These are phyloP conservation scores for Phorcus lineatus DNA, from an alignment of 2,888 invertebrate species.

Conservation along the genomic window DNA sequence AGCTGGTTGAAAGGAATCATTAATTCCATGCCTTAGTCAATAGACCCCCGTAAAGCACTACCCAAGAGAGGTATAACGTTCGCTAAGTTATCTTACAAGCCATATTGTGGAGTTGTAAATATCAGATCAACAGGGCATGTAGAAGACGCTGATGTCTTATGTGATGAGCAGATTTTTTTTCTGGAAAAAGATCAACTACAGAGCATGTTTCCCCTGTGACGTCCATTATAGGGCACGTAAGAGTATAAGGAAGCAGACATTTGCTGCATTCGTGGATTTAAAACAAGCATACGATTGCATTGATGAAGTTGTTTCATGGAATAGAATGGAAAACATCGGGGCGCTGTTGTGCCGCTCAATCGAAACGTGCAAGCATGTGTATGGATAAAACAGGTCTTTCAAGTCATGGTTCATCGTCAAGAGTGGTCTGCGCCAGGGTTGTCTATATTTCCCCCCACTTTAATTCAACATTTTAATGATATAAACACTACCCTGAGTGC, in stretches of 20 bases:
- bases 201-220: not conserved
- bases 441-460: slow-evolving; percentile 20
- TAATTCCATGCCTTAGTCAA: not conserved
- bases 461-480: slow-evolving; percentile 29
- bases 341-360: slow-evolving; percentile 12
- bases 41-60: too few relatives aligned
- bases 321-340: not conserved
- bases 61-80: too few relatives aligned
- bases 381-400: not conserved
- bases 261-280: slow-evolving; percentile 25
- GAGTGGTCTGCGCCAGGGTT: slow-evolving; percentile 26
- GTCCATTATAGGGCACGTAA: slow-evolving; percentile 23
- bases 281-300: not conserved
- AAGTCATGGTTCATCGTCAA: slow-evolving; percentile 26
- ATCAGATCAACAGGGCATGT: too few relatives aligned
- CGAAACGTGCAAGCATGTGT: not conserved
- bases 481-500: not conserved
- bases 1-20: too few relatives aligned
- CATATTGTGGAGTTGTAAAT: too few relatives aligned
- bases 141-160: not conserved
- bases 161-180: not conserved
- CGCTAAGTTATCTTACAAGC: too few relatives aligned
- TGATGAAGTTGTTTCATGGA: not conserved
- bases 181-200: not conserved
- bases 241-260: not conserved